Percentiles rank a stretch among this genome's conserved stretches.
phyloP scores from a whole-genome alignment of 2,888 invertebrate genomes.

The Eristalinus sepulchralis region DNA sequence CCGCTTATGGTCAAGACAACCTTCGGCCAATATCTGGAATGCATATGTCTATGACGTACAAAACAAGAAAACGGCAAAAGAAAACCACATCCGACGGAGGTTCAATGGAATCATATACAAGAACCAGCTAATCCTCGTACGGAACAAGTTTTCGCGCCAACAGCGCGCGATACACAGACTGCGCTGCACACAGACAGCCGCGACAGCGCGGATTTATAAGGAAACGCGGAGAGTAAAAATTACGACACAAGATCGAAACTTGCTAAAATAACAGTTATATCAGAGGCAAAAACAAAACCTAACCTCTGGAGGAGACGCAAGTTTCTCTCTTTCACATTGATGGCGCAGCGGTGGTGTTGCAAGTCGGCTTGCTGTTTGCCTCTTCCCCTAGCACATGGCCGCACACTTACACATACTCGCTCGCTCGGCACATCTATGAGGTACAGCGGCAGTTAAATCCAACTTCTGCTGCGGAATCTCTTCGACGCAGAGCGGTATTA shows the following conservation, averaged over 20 bases:
- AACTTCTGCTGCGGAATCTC: constrained; percentile 41
- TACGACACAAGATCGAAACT: constrained; percentile 71
- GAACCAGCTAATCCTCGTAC: constrained; percentile 66
- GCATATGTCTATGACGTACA: constrained; percentile 59
- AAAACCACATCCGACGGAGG: constrained; percentile 10
- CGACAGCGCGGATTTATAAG: constrained; percentile 50
- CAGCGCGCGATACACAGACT: constrained; percentile 17
- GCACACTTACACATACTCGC: constrained; percentile 6
- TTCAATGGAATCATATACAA: constrained; percentile 64
- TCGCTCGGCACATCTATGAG: constrained; percentile 27
- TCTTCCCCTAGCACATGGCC: not conserved
- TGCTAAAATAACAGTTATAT: constrained; percentile 73
- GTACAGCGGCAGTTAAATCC: constrained; percentile 11
- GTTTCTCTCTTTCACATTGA: not conserved
- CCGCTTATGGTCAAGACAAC: constrained; percentile 64
- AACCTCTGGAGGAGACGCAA: constrained; percentile 51
- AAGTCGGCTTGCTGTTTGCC: not conserved
- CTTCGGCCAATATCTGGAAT: constrained; percentile 54
- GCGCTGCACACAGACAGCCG: constrained; percentile 7
- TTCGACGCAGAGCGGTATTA: constrained; percentile 19
- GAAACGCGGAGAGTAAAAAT: constrained; percentile 63
- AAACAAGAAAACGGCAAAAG: not conserved
- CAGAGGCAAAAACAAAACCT: constrained; percentile 61
- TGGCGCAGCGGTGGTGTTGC: constrained; percentile 40
- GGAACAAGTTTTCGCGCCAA: constrained; percentile 69